These are phyloP conservation scores for Lithobates sylvaticus DNA, from an alignment of 2,797 vertebrate species.

Conservation along the genomic window DNA sequence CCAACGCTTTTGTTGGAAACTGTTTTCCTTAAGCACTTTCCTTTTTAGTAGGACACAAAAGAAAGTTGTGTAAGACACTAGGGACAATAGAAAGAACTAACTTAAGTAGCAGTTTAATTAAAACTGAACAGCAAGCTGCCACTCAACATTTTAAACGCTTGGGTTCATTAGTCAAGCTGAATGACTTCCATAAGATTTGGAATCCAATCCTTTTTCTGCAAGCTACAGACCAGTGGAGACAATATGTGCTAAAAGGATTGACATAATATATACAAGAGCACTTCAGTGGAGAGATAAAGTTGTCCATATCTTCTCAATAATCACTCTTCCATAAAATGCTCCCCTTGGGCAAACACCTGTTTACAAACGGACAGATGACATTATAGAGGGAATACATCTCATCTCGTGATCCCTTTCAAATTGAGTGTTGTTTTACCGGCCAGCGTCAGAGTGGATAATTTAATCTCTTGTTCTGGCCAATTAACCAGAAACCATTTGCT, in stretches of 20 bases:
- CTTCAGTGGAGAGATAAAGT: constrained; percentile 64
- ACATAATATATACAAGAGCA: constrained; percentile 63
- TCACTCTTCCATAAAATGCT: constrained; percentile 66
- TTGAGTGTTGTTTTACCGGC: constrained; percentile 65
- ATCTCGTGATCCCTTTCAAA: constrained; percentile 69
- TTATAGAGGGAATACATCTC: constrained; percentile 69
- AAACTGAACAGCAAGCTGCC: constrained; percentile 70
- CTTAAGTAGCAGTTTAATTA: constrained; percentile 75
- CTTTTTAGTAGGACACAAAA: constrained; percentile 65
- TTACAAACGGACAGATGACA: constrained; percentile 68
- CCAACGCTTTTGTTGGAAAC: constrained; percentile 61
- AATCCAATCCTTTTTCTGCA: constrained; percentile 68
- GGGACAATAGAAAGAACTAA: constrained; percentile 69
- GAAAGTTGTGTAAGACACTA: constrained; percentile 67
- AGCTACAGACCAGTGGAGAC: constrained; percentile 66
- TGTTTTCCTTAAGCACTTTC: constrained; percentile 59
- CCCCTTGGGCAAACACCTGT: constrained; percentile 80
- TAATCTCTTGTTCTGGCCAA: constrained; percentile 71
- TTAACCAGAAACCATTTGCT: constrained; percentile 68
- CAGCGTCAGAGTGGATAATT: constrained; percentile 70
- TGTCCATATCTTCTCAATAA: constrained; percentile 67
- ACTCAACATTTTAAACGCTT: constrained; percentile 70
- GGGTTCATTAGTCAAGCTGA: constrained; percentile 70
- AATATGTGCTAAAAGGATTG: constrained; percentile 68
- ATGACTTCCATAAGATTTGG: constrained; percentile 66